Percentiles rank a stretch among this genome's conserved stretches.
Conservation (phyloP, 2,797 vertebrate species). For the Sebastes minor region DNA sequence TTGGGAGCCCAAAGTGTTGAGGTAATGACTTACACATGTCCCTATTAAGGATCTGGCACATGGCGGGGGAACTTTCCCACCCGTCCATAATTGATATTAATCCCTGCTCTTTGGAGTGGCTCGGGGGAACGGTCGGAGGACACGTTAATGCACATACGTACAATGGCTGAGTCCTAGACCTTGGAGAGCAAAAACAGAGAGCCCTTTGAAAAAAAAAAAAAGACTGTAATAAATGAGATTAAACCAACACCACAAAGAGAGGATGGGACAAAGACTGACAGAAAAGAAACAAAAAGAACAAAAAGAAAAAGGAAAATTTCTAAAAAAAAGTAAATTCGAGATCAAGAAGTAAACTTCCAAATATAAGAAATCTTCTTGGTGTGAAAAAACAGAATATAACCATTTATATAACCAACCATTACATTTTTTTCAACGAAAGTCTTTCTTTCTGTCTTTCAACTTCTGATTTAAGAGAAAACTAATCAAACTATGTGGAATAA, state of each 20-base stretch:
- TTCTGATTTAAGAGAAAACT: not conserved
- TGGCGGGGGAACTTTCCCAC: constrained; percentile 76
- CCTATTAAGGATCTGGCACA: constrained; percentile 80
- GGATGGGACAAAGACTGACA: constrained; percentile 17
- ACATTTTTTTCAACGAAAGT: not conserved
- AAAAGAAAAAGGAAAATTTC: constrained; percentile 23
- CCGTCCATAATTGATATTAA: constrained; percentile 82
- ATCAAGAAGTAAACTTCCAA: not conserved
- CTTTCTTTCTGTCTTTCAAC: not conserved
- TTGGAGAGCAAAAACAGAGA: not conserved
- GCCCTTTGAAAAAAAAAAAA: constrained; percentile 5
- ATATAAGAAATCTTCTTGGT: not conserved
- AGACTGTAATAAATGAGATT: constrained; percentile 54
- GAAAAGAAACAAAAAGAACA: not conserved
- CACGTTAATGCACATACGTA: constrained; percentile 43
- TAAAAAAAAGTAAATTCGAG: constrained; percentile 2
- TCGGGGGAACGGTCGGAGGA: constrained; percentile 53
- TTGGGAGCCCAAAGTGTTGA: constrained; percentile 70
- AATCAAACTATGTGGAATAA: not conserved
- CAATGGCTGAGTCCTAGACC: constrained; percentile 41
- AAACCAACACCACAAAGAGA: constrained; percentile 17
- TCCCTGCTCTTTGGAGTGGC: constrained; percentile 73
- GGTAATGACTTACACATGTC: constrained; percentile 85
- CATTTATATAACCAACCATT: too few relatives aligned
- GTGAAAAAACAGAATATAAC: not conserved